Conservation (phyloP, 1,140 invertebrate species). For the Chrysomallon squamiferum region DNA sequence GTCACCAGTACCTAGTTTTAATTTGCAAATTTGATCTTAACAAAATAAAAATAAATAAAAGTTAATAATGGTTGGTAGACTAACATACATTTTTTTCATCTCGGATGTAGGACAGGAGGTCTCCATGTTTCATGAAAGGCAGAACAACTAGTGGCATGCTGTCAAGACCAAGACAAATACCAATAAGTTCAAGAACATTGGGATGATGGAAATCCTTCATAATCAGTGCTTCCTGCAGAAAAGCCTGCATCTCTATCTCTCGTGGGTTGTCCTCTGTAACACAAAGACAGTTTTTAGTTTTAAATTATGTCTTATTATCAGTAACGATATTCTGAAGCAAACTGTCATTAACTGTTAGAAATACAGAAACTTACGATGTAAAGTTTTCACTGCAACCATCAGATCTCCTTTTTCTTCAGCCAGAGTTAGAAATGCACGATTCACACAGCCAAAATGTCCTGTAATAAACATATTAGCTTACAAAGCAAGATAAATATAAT, state of each 20-base stretch:
- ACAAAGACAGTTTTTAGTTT: too few relatives aligned
- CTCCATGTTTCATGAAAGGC: constrained; percentile 66
- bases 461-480: too few relatives aligned
- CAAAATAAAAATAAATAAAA: too few relatives aligned
- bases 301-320: too few relatives aligned
- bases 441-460: constrained; percentile 66
- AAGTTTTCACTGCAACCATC: constrained; percentile 64
- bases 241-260: constrained; percentile 60
- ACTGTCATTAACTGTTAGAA: too few relatives aligned
- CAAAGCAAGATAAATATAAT: too few relatives aligned
- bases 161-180: constrained; percentile 63
- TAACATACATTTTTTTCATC: constrained; percentile 63
- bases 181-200: constrained; percentile 65
- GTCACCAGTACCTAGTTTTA: too few relatives aligned
- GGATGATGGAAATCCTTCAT: constrained; percentile 67
- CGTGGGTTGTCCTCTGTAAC: constrained; percentile 49
- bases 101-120: constrained; percentile 64
- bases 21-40: too few relatives aligned
- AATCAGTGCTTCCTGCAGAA: constrained; percentile 65
- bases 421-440: constrained; percentile 55
- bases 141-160: constrained; percentile 64
- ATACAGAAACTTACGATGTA: constrained; percentile 63
- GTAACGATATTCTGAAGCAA: too few relatives aligned
- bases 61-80: too few relatives aligned
- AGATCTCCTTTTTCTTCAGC: constrained; percentile 54